Percentiles rank a stretch among this genome's conserved stretches.
phyloP scores from a whole-genome alignment of 1,140 invertebrate species.

The Coenobita brevimanus region DNA sequence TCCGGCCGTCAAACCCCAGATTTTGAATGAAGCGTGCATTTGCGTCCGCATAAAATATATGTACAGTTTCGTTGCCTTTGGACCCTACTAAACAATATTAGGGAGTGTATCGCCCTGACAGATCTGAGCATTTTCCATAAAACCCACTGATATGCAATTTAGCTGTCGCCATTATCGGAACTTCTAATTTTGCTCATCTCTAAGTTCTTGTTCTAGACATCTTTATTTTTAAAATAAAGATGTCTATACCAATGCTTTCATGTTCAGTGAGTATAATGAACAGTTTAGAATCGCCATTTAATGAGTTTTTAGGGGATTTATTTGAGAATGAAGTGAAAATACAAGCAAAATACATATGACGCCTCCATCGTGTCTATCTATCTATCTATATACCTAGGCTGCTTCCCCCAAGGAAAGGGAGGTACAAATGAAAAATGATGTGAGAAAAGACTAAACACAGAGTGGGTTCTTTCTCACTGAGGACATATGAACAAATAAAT shows the following conservation, averaged over 20 bases:
- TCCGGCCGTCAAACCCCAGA: neutral
- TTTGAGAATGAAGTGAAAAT: no score
- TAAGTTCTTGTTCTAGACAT: neutral
- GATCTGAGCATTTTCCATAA: constrained; percentile 15
- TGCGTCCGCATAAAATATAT: neutral
- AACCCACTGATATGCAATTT: constrained; percentile 22
- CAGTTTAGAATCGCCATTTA: neutral
- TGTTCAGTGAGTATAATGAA: neutral
- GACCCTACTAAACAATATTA: constrained; percentile 17
- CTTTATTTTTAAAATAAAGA: neutral
- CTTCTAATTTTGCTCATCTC: constrained; percentile 5
- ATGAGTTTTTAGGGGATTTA: neutral
- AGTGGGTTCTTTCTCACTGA: no score
- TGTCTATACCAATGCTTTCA: neutral
- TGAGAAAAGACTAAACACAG: no score
- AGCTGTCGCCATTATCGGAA: constrained; percentile 11
- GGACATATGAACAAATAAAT: no score
- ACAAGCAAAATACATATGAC: no score
- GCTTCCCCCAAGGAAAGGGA: no score
- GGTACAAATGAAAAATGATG: no score
- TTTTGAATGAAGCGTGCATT: constrained; percentile 13
- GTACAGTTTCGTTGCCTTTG: neutral
- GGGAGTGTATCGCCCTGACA: constrained; percentile 1
- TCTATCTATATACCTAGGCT: no score
- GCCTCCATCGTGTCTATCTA: no score